Evolutionary conservation across 2,113 vertebrate genomes (phyloP).

Genomic region (Ursus arctos): DNA sequence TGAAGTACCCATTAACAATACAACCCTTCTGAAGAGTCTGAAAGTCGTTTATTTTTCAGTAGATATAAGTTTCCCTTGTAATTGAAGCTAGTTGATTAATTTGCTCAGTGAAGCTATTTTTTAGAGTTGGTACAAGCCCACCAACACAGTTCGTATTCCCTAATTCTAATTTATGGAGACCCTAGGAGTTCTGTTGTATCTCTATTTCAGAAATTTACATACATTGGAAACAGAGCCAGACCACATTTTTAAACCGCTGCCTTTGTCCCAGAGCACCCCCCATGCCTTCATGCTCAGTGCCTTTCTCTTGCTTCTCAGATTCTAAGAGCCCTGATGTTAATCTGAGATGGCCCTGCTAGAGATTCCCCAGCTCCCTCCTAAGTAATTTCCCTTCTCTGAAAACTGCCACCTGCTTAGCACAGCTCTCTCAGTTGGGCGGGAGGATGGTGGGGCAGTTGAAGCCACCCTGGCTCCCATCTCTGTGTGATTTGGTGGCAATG

Average conservation of each 20-base stretch:
- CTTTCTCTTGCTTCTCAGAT: slow-evolving; percentile 31
- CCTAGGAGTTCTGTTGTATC: slow-evolving; percentile 8
- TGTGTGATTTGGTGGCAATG: neutral
- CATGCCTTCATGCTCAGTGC: neutral
- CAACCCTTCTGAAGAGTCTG: neutral
- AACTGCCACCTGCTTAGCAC: slow-evolving; percentile 16
- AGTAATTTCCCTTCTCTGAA: neutral
- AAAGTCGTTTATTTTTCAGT: slow-evolving; percentile 67
- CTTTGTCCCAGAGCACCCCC: neutral
- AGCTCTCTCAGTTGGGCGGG: too few species aligned
- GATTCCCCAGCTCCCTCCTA: neutral
- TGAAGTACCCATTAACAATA: slow-evolving; percentile 23
- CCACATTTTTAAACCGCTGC: neutral
- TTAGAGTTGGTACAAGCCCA: slow-evolving; percentile 39
- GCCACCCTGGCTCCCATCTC: neutral
- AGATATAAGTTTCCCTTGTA: slow-evolving; percentile 54
- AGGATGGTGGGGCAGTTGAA: neutral
- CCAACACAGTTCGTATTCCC: slow-evolving; percentile 47
- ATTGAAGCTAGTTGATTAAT: slow-evolving; percentile 66
- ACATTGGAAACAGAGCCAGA: slow-evolving; percentile 64
- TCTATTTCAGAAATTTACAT: slow-evolving; percentile 66
- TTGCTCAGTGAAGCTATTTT: slow-evolving; percentile 58
- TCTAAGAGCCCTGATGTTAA: neutral
- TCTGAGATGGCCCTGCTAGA: neutral
- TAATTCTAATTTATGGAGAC: slow-evolving; percentile 52